Evolutionary conservation across 2,113 vertebrate genomes (phyloP).

Genomic region (Tetrao urogallus): DNA sequence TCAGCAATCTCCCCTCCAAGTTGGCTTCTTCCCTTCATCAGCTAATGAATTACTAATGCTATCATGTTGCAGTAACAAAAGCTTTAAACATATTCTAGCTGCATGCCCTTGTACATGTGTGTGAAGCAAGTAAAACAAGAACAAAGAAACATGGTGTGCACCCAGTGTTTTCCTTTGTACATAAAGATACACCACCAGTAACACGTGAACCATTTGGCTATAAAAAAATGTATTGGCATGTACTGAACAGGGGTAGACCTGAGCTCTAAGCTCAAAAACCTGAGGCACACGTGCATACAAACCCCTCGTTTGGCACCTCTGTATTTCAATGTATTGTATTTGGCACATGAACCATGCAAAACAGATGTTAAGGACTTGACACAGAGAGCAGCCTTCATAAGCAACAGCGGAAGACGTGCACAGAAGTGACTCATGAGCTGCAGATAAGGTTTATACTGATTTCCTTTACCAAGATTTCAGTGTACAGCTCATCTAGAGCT

Average conservation of each 20-base stretch:
- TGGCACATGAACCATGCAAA: background rate
- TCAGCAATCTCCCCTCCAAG: background rate
- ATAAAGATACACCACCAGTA: background rate
- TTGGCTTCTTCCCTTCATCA: background rate
- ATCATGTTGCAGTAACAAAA: background rate
- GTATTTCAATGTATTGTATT: background rate
- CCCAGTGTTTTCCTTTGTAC: background rate
- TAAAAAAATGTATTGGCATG: background rate
- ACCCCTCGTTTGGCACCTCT: constrained; percentile 21
- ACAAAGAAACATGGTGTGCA: background rate
- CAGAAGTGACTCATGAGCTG: constrained; percentile 23
- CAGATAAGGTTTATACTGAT: constrained; percentile 23
- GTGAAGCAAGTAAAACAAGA: background rate
- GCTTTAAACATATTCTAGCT: background rate
- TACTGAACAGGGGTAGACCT: background rate
- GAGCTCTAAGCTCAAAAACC: constrained; percentile 2
- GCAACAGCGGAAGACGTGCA: constrained; percentile 40
- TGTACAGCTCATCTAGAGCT: background rate
- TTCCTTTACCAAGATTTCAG: constrained; percentile 15
- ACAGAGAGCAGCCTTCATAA: constrained; percentile 4
- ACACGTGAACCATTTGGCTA: background rate
- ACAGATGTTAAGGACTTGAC: constrained; percentile 3
- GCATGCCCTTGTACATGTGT: background rate
- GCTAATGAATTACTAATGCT: background rate
- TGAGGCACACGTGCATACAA: background rate